A percentile compares a stretch with the other conserved stretches of the same genome.
phyloP scores from a whole-genome alignment of 2,888 invertebrate genomes.

The Eulithis testata region DNA sequence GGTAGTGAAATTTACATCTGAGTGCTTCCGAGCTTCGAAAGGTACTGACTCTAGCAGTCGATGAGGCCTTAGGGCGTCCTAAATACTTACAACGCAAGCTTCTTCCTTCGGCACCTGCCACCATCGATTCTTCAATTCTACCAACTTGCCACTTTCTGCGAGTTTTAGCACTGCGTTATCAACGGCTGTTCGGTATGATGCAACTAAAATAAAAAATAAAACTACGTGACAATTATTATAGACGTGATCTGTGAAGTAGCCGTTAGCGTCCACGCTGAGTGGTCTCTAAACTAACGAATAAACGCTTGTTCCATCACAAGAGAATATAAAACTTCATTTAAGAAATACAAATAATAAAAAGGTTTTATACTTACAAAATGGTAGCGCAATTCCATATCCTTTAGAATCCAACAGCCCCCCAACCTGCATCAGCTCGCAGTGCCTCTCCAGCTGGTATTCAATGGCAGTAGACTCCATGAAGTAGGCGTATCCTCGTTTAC shows the following conservation, averaged over 20 bases:
- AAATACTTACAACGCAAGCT: constrained; percentile 80
- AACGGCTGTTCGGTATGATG: constrained; percentile 90
- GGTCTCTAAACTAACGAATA: no score
- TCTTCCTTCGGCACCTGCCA: constrained; percentile 90
- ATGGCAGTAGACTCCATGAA: constrained; percentile 98
- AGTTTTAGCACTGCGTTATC: constrained; percentile 95
- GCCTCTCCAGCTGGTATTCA: constrained; percentile 94
- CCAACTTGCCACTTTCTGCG: constrained; percentile 94
- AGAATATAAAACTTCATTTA: no score
- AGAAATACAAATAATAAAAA: background rate
- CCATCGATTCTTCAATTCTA: constrained; percentile 94
- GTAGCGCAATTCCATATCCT: constrained; percentile 97
- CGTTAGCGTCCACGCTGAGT: no score
- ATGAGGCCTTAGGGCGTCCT: no score
- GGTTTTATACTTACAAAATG: constrained; percentile 87
- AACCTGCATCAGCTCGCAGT: constrained; percentile 93
- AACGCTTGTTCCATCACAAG: no score
- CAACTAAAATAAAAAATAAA: constrained; percentile 73
- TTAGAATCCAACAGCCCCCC: constrained; percentile 92
- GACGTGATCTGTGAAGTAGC: background rate
- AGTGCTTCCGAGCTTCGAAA: no score
- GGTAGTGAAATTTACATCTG: no score
- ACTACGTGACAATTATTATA: no score
- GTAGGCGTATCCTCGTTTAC: constrained; percentile 94
- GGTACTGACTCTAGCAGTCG: no score